Conservation (phyloP, 2,888 invertebrate genomes). For the Drosophila borealis region DNA sequence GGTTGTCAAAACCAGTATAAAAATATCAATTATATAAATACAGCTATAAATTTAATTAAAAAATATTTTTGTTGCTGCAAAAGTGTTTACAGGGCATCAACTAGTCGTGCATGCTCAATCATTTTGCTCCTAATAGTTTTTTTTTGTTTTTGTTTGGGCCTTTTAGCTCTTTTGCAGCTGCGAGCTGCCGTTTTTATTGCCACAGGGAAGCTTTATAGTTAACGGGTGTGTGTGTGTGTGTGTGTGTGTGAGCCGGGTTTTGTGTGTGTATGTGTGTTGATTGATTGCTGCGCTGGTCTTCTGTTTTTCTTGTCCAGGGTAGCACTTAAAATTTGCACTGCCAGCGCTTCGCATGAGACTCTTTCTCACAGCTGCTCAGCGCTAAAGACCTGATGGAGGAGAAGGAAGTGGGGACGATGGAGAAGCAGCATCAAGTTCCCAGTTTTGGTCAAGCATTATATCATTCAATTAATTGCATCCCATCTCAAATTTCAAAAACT, state of each 20-base stretch:
- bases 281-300: slow-evolving; percentile 17
- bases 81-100: slow-evolving; percentile 8
- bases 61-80: no score
- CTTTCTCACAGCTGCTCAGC: slow-evolving; percentile 17
- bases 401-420: neutral
- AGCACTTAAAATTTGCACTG: slow-evolving; percentile 34
- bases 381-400: neutral
- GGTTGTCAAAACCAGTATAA: no score
- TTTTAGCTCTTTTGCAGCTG: slow-evolving; percentile 43
- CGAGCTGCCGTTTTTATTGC: slow-evolving; percentile 45
- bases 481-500: slow-evolving; percentile 45
- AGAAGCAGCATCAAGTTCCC: neutral
- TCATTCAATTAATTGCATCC: slow-evolving; percentile 46
- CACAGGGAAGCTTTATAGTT: slow-evolving; percentile 12
- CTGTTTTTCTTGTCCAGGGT: slow-evolving; percentile 5
- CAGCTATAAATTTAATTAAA: neutral
- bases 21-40: neutral
- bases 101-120: neutral
- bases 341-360: slow-evolving; percentile 6
- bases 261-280: slow-evolving; percentile 4
- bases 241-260: neutral
- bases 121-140: neutral
- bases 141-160: neutral
- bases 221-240: neutral
- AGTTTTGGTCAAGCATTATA: slow-evolving; percentile 25